These are phyloP conservation scores for Stictocephala bisonia DNA, from an alignment of 2,888 invertebrate genomes.

Conservation along the genomic window DNA sequence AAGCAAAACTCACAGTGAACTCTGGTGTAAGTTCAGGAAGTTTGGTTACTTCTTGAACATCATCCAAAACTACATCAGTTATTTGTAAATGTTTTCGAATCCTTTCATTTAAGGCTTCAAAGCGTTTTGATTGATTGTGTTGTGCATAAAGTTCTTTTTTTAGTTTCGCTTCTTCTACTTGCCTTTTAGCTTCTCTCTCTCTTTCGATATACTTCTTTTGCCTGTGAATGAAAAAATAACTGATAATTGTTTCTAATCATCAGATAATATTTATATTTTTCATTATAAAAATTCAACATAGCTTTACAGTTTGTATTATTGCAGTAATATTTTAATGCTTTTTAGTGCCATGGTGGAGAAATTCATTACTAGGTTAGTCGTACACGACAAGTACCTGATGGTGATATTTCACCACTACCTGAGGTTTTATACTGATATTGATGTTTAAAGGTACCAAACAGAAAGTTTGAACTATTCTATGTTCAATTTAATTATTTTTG, in stretches of 20 bases:
- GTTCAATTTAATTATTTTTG: background rate
- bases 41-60: conserved; percentile 66
- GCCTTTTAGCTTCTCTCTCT: conserved; percentile 66
- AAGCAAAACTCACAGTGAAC: too few relatives aligned
- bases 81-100: conserved; percentile 65
- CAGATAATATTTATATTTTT: too few relatives aligned
- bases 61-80: conserved; percentile 66
- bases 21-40: conserved; percentile 75
- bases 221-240: conserved; percentile 56
- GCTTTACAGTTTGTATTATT: too few relatives aligned
- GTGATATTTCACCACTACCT: too few relatives aligned
- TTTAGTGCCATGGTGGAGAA: too few relatives aligned
- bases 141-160: conserved; percentile 60
- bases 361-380: too few relatives aligned
- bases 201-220: conserved; percentile 60
- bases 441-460: conserved; percentile 58
- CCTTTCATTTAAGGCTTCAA: conserved; percentile 63
- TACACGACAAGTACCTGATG: too few relatives aligned
- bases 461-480: background rate
- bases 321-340: too few relatives aligned
- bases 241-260: background rate
- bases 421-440: too few relatives aligned
- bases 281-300: too few relatives aligned
- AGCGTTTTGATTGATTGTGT: conserved; percentile 63
- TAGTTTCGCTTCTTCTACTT: conserved; percentile 59